phyloP scores from a whole-genome alignment of 2,888 invertebrate species.

The Idaea biselata region DNA sequence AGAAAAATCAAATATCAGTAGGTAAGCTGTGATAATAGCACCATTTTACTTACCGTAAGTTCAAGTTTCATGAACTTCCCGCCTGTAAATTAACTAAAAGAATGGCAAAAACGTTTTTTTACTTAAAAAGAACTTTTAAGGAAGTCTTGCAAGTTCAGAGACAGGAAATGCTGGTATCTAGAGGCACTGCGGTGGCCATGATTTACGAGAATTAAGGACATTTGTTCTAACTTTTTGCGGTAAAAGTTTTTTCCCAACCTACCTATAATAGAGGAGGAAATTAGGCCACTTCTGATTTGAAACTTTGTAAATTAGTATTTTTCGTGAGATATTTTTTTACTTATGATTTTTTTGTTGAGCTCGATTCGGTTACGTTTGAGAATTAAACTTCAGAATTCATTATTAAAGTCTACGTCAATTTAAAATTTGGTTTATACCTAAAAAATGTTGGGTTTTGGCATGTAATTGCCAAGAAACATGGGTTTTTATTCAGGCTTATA shows the following conservation, averaged over 20 bases:
- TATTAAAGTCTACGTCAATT: too few species aligned
- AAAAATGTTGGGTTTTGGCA: too few species aligned
- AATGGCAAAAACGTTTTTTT: slow-evolving; percentile 19
- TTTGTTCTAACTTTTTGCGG: slow-evolving; percentile 1
- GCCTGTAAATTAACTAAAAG: slow-evolving; percentile 23
- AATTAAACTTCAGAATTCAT: not conserved
- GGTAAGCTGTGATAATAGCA: too few species aligned
- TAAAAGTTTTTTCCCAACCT: not conserved
- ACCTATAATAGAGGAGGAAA: not conserved
- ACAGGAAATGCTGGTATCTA: slow-evolving; percentile 15
- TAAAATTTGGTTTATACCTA: too few species aligned
- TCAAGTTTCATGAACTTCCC: not conserved
- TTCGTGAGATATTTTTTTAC: not conserved
- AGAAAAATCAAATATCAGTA: too few species aligned
- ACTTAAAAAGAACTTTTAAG: slow-evolving; percentile 18
- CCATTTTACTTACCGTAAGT: not conserved
- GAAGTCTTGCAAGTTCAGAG: slow-evolving; percentile 15
- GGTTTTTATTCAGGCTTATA: too few species aligned
- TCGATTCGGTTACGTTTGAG: not conserved
- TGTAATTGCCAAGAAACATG: too few species aligned
- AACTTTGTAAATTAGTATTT: not conserved
- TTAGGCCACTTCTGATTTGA: not conserved
- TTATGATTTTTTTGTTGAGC: not conserved
- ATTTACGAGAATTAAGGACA: not conserved
- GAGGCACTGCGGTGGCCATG: not conserved